A percentile compares a stretch with the other conserved stretches of the same genome.
phyloP scores from a whole-genome alignment of 37 sponge, comb jelly and placozoan genomes.

The Spongilla lacustris region DNA sequence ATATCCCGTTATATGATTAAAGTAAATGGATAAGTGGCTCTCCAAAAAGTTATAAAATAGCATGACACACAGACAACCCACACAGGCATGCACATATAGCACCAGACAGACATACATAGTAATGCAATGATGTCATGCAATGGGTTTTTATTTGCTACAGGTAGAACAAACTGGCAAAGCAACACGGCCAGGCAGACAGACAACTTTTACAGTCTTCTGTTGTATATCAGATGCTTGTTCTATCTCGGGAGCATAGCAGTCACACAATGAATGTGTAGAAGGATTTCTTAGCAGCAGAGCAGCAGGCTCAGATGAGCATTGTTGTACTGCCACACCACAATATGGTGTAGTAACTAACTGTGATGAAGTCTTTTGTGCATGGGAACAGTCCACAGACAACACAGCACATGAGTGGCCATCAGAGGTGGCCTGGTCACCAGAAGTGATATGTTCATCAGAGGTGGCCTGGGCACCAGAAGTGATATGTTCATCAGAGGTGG shows the following conservation, averaged over 20 bases:
- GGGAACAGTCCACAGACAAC: not conserved
- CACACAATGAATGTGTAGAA: not conserved
- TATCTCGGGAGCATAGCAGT: no score
- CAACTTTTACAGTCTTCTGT: not conserved
- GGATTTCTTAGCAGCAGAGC: not conserved
- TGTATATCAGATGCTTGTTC: no score
- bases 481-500: not conserved
- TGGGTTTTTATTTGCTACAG: not conserved
- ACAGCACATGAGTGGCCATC: no score
- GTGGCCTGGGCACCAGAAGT: not conserved
- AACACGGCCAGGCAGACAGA: not conserved
- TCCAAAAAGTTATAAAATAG: not conserved
- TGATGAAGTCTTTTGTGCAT: not conserved
- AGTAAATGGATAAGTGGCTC: not conserved
- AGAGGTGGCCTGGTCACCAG: no score
- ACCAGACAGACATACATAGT: not conserved
- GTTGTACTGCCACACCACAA: not conserved
- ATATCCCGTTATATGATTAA: not conserved
- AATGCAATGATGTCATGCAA: not conserved
- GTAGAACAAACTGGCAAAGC: not conserved
- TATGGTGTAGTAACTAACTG: not conserved
- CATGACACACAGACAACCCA: not conserved
- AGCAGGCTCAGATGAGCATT: not conserved
- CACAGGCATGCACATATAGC: not conserved
- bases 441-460: not conserved